Evolutionary conservation across 2,888 invertebrate species (phyloP).

Genomic region (Euphydryas editha): DNA sequence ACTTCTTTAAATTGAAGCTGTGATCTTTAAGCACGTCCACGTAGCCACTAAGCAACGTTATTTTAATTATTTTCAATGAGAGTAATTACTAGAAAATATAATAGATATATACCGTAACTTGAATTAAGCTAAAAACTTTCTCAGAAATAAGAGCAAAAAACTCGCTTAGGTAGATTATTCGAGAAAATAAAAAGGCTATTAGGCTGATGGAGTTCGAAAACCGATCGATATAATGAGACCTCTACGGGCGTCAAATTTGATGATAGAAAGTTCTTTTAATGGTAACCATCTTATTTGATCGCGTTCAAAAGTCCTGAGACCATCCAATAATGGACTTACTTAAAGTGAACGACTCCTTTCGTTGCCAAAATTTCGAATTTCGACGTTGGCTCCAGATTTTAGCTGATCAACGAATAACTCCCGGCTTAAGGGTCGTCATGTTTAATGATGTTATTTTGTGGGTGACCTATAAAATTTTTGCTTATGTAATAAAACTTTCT

Average conservation of each 20-base stretch:
- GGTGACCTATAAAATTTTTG: not conserved
- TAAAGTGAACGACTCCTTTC: constrained; percentile 44
- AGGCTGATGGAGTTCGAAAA: constrained; percentile 7
- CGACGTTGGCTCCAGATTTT: constrained; percentile 51
- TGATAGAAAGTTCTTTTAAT: constrained; percentile 28
- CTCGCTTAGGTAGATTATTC: not conserved
- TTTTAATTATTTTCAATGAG: not conserved
- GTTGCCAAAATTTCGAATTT: constrained; percentile 57
- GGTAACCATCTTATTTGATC: constrained; percentile 31
- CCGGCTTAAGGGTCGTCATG: constrained; percentile 12
- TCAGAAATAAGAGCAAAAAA: not conserved
- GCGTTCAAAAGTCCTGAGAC: constrained; percentile 33
- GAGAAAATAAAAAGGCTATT: constrained; percentile 10
- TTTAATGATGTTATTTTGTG: constrained; percentile 20
- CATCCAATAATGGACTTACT: constrained; percentile 37
- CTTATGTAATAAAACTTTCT: not conserved
- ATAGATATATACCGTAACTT: not conserved
- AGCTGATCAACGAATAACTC: constrained; percentile 23
- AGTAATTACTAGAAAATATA: not conserved
- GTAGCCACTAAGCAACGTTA: not conserved
- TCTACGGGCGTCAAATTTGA: constrained; percentile 2
- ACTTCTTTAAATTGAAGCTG: not conserved
- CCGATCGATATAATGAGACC: constrained; percentile 5
- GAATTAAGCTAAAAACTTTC: constrained; percentile 6
- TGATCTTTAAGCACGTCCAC: not conserved